phyloP scores from a whole-genome alignment of 1,140 invertebrate species.

The Megathymus violae region DNA sequence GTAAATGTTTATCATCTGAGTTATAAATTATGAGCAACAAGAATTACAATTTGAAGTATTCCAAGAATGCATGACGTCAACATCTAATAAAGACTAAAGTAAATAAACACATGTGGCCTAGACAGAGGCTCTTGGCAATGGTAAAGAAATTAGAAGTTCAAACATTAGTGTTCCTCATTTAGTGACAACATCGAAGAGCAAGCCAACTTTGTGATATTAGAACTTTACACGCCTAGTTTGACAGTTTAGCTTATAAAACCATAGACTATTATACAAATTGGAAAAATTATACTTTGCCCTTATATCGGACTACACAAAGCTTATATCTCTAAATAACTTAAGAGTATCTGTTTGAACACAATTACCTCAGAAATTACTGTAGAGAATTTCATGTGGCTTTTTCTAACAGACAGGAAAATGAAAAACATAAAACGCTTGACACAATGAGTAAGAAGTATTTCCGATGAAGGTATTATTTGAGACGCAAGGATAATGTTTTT shows the following conservation, averaged over 20 bases:
- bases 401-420: too few relatives aligned
- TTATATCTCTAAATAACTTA: too few relatives aligned
- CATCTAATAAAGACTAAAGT: neutral
- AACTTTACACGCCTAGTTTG: neutral
- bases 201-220: conserved; percentile 1
- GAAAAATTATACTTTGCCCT: too few relatives aligned
- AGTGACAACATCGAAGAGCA: neutral
- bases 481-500: too few relatives aligned
- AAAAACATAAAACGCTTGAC: too few relatives aligned
- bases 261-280: neutral
- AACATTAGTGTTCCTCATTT: neutral
- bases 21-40: neutral
- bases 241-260: neutral
- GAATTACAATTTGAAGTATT: neutral
- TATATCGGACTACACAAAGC: too few relatives aligned
- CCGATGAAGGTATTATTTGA: too few relatives aligned
- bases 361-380: too few relatives aligned
- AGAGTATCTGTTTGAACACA: too few relatives aligned
- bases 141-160: conserved; percentile 3
- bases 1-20: too few relatives aligned
- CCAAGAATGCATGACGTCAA: conserved; percentile 1
- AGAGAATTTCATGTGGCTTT: too few relatives aligned
- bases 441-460: too few relatives aligned
- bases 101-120: conserved; percentile 2
- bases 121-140: conserved; percentile 5